These are phyloP conservation scores for Myripristis jacobus DNA, from an alignment of 2,797 vertebrate species.

Conservation along the genomic window DNA sequence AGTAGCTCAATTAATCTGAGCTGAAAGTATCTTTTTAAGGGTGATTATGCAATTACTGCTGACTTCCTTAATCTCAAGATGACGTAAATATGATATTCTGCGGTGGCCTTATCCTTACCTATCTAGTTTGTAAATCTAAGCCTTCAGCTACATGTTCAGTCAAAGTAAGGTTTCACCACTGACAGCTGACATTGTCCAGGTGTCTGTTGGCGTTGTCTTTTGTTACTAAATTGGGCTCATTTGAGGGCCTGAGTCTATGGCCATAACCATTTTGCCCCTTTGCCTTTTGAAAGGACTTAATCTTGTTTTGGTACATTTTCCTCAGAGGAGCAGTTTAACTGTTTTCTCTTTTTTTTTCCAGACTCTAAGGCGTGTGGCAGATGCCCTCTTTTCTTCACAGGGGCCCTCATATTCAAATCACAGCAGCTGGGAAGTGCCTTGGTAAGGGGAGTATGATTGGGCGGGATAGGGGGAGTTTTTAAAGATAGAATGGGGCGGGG, in stretches of 20 bases:
- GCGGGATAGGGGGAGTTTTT: conserved; percentile 63
- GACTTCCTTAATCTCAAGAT: conserved; percentile 31
- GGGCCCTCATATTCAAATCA: conserved; percentile 79
- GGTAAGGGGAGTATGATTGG: conserved; percentile 63
- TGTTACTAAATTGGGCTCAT: conserved; percentile 21
- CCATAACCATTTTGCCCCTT: conserved; percentile 59
- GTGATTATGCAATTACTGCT: conserved; percentile 36
- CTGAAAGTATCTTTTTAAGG: conserved; percentile 42
- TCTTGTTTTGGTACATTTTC: conserved; percentile 69
- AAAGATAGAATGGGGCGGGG: conserved; percentile 66
- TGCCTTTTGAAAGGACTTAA: conserved; percentile 56
- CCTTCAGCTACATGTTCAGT: conserved; percentile 16
- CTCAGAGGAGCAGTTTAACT: conserved; percentile 65
- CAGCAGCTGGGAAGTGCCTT: conserved; percentile 83
- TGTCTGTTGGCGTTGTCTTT: conserved; percentile 39
- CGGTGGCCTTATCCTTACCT: conserved; percentile 14
- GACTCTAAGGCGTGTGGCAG: conserved; percentile 78
- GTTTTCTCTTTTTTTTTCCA: conserved; percentile 36
- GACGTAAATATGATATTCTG: conserved; percentile 40
- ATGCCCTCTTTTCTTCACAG: conserved; percentile 81
- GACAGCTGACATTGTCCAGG: conserved; percentile 22
- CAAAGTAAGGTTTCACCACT: not conserved
- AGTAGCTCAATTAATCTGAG: conserved; percentile 51
- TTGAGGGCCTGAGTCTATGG: conserved; percentile 25
- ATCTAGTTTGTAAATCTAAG: conserved; percentile 28